phyloP scores from a whole-genome alignment of 2,113 vertebrate species.

The Barnardius zonarius region DNA sequence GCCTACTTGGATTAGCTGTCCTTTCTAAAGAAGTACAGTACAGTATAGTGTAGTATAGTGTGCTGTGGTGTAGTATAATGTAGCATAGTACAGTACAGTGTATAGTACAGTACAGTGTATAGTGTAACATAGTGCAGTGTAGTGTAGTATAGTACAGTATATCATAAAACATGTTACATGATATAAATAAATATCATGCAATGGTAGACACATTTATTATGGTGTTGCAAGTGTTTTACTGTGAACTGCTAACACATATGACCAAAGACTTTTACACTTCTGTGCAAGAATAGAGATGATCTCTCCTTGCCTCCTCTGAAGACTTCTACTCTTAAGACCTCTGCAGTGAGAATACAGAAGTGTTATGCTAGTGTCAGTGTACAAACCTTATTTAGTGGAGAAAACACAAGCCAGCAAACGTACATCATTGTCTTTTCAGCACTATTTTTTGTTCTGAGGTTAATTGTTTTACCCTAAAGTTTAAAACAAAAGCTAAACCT shows the following conservation, averaged over 20 bases:
- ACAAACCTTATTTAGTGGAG: background rate
- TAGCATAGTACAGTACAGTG: background rate
- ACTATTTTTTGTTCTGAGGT: background rate
- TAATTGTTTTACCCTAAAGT: conserved; percentile 26
- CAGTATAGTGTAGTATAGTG: no score
- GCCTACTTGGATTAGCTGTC: background rate
- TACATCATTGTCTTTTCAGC: background rate
- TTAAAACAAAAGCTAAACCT: background rate
- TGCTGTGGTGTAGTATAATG: no score
- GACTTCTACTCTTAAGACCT: background rate
- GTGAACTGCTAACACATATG: background rate
- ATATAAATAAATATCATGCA: background rate
- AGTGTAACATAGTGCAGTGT: background rate
- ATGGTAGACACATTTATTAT: background rate
- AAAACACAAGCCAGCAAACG: background rate
- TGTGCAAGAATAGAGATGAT: background rate
- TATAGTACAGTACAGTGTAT: background rate
- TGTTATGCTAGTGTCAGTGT: background rate
- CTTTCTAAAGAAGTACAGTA: background rate
- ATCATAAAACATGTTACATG: background rate
- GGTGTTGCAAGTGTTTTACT: background rate
- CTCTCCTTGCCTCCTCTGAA: background rate
- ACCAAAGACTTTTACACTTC: background rate
- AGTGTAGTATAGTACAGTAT: accelerated
- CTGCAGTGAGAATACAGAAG: background rate